Conservation (phyloP, 2,113 vertebrate genomes). For the Ancistrus triradiatus region DNA sequence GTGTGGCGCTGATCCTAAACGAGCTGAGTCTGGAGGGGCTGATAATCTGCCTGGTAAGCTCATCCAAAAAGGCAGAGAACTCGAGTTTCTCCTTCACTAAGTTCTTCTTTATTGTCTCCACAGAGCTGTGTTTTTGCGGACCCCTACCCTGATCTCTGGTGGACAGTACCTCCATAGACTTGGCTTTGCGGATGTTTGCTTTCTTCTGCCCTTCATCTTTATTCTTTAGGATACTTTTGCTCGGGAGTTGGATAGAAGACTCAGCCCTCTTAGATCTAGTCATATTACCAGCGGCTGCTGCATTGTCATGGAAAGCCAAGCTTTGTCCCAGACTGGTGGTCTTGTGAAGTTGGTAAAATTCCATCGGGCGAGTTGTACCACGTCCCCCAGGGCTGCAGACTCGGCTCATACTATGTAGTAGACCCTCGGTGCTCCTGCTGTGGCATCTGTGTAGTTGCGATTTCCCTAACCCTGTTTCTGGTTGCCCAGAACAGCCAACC, state of each 20-base stretch:
- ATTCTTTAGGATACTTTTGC: constrained; percentile 72
- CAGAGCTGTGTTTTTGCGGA: constrained; percentile 35
- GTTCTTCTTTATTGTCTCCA: constrained; percentile 44
- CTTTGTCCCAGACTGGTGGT: constrained; percentile 60
- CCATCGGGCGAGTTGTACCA: constrained; percentile 1
- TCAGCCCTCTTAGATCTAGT: constrained; percentile 55
- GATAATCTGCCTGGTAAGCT: constrained; percentile 74
- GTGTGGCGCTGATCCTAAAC: constrained; percentile 48
- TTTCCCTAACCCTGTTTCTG: constrained; percentile 22
- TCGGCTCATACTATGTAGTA: constrained; percentile 43
- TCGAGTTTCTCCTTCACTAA: constrained; percentile 68
- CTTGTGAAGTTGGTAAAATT: constrained; percentile 59
- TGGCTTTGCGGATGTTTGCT: constrained; percentile 64
- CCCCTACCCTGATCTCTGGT: constrained; percentile 46
- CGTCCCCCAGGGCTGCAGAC: constrained; percentile 18
- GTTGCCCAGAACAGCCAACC: neutral
- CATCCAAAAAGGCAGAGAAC: constrained; percentile 77
- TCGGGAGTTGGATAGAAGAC: constrained; percentile 61
- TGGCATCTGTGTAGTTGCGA: constrained; percentile 55
- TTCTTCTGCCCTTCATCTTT: constrained; percentile 44
- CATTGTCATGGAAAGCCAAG: constrained; percentile 56
- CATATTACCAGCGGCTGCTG: constrained; percentile 49
- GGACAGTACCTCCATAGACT: constrained; percentile 73
- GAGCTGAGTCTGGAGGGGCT: constrained; percentile 67
- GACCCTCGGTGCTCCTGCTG: constrained; percentile 64